Conservation (phyloP, 2,888 invertebrate genomes). For the Chrysolina oricalcia region DNA sequence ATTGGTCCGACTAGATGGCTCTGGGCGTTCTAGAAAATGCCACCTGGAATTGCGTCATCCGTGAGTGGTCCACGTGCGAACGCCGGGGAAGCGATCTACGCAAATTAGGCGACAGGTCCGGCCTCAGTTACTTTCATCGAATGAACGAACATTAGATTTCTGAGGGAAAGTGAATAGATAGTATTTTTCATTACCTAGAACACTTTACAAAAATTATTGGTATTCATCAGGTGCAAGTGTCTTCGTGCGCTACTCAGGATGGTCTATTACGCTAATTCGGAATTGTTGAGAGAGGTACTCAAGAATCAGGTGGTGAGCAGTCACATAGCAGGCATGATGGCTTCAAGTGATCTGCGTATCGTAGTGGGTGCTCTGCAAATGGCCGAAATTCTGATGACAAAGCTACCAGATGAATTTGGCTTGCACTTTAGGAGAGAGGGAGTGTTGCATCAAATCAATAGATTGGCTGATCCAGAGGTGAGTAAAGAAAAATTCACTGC, state of each 20-base stretch:
- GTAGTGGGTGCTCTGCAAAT: slow-evolving; percentile 98
- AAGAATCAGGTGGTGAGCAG: slow-evolving; percentile 90
- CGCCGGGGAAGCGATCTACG: no score
- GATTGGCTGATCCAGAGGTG: slow-evolving; percentile 81
- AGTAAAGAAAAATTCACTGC: neutral
- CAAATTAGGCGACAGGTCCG: no score
- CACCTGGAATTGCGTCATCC: no score
- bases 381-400: slow-evolving; percentile 97
- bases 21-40: no score
- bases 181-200: neutral
- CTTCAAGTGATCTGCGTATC: slow-evolving; percentile 95
- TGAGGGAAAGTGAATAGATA: no score
- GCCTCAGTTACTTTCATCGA: no score
- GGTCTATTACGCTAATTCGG: slow-evolving; percentile 94
- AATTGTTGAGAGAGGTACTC: slow-evolving; percentile 85
- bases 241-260: slow-evolving; percentile 95
- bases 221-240: slow-evolving; percentile 82
- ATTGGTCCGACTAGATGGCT: no score
- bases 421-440: slow-evolving; percentile 98
- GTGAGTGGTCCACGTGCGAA: no score
- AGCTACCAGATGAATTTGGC: slow-evolving; percentile 94
- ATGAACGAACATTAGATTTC: no score
- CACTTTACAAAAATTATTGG: neutral
- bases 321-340: slow-evolving; percentile 99
- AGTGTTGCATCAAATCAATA: slow-evolving; percentile 90